Percentiles rank a stretch among this genome's conserved stretches.
Conservation (phyloP, 53 echinoderm and acorn worm species). For the Temnopleurus reevesii region DNA sequence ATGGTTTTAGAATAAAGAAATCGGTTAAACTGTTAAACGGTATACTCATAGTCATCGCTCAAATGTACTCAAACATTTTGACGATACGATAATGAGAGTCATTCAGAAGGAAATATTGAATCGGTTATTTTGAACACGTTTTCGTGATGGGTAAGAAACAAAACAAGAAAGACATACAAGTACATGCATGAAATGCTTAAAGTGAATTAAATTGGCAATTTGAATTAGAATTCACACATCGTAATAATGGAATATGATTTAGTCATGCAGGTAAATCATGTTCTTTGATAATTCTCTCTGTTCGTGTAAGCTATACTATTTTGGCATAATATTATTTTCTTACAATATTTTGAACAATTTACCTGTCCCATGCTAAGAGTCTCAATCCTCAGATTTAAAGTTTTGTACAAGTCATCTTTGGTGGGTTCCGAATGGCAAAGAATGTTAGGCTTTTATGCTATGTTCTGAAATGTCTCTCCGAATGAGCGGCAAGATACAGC, state of each 20-base stretch:
- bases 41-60: conserved; percentile 6
- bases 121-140: not conserved
- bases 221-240: conserved; percentile 34
- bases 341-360: conserved; percentile 23
- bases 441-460: conserved; percentile 48
- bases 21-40: not conserved
- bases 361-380: not conserved
- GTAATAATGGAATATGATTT: not conserved
- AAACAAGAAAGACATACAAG: conserved; percentile 20
- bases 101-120: not conserved
- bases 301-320: not conserved
- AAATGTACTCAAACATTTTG: not conserved
- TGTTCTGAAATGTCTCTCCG: conserved; percentile 41
- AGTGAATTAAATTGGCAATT: conserved; percentile 5
- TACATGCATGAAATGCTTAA: not conserved
- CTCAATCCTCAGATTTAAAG: not conserved
- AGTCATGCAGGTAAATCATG: not conserved
- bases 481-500: conserved; percentile 16
- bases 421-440: not conserved
- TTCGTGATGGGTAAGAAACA: not conserved
- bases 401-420: not conserved
- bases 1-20: not conserved
- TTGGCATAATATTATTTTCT: not conserved
- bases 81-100: not conserved
- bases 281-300: not conserved